Evolutionary conservation across 2,888 invertebrate species (phyloP).

Genomic region (Leucania comma): DNA sequence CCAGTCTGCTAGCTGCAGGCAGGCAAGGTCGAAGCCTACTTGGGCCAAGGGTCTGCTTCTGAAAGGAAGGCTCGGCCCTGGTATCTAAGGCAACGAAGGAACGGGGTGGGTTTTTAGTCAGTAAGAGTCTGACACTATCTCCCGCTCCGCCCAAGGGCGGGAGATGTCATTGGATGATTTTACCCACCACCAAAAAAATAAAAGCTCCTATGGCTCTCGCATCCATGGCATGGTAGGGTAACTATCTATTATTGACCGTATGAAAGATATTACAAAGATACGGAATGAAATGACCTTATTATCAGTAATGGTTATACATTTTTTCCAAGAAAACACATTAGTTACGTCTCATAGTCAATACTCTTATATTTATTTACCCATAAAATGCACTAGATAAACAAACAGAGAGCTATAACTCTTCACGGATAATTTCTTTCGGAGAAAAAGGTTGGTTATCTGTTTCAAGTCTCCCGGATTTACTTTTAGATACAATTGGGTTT

Average conservation of each 20-base stretch:
- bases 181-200: too few relatives aligned
- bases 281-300: neutral
- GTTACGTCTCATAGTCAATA: constrained; percentile 9
- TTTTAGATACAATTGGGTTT: constrained; percentile 40
- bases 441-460: constrained; percentile 51
- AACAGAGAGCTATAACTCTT: constrained; percentile 39
- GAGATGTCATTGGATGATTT: too few relatives aligned
- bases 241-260: neutral
- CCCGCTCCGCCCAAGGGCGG: too few relatives aligned
- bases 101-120: too few relatives aligned
- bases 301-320: neutral
- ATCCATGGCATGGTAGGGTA: neutral
- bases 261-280: too few relatives aligned
- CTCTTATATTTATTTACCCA: constrained; percentile 32
- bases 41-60: too few relatives aligned
- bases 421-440: constrained; percentile 42
- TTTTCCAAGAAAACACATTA: constrained; percentile 3
- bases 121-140: too few relatives aligned
- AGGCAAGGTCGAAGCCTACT: too few relatives aligned
- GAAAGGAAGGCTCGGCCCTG: too few relatives aligned
- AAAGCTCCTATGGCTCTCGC: too few relatives aligned
- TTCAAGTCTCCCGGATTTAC: constrained; percentile 38
- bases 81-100: too few relatives aligned
- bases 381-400: constrained; percentile 38
- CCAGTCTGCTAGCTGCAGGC: too few relatives aligned